Base-by-base conservation (phyloP, 2,888 invertebrate species). In the Platycheirus albimanus region DNA sequence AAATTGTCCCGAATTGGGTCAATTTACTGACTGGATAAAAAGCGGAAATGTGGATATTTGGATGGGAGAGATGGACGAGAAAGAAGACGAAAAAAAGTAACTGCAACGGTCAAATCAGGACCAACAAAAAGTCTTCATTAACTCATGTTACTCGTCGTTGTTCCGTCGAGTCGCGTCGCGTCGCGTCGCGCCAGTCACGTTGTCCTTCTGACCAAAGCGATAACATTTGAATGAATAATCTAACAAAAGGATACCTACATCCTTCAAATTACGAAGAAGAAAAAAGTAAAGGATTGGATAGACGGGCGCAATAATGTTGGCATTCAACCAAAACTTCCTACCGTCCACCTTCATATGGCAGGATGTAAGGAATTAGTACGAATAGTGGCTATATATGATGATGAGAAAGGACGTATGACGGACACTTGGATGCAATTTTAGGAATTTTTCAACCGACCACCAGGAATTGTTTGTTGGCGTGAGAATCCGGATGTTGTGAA, bases 141-240 rank as follows among this genome's bases (percentile, higher is more conserved):
- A 80, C 80, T 76, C 70, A 76, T 80, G 75, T 69, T 64, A 75
- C 69, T 67, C 71, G 70, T 66, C 2, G n/a, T n/a, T n/a, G n/a
- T n/a, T n/a, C n/a, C n/a, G n/a, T n/a, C n/a, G n/a, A n/a, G n/a
- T n/a, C n/a, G n/a, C 15, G 36, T 28, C 41, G 43, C n/a, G 2
- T 19, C 54, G 36, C 11, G n/a, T 15, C 7, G 19, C 56, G 20
- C 15, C 4, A 2, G 24, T 24, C 24, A 7, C 17, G 13, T 51
- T 24, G 13, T 58, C 58, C 19, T 41, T 3, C 17, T 76, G 81
- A 66, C 71, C 76, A 81, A 81, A 76, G 66, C 66, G 70, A 81
- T 81, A 75, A 38, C 66, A 66, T 76, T 69, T 71, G 66, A 66
- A 76, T 51, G 71, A 28, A 38, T 38, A 66, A n/a, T 36, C 49